A percentile compares a stretch with the other conserved stretches of the same genome.
Evolutionary conservation across 1,140 invertebrate species (phyloP).

Genomic region (Lepidurus arcticus): DNA sequence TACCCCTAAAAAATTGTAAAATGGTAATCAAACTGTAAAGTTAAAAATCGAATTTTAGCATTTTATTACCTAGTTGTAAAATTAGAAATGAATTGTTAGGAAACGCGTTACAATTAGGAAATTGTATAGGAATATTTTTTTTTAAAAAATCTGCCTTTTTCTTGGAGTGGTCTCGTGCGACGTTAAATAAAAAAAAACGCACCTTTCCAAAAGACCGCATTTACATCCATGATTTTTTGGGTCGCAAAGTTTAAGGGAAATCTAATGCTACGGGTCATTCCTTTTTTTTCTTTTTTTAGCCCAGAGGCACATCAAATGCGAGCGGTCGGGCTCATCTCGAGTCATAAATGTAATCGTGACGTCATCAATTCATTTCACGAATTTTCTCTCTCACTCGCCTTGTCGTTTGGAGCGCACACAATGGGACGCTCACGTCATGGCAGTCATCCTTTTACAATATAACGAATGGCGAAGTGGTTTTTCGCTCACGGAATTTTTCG

Average conservation of each 20-base stretch:
- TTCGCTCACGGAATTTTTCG: background rate
- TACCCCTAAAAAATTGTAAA: too few relatives aligned
- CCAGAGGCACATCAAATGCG: background rate
- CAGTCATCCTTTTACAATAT: slow-evolving; percentile 8
- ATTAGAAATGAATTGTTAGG: too few relatives aligned
- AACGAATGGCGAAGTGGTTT: slow-evolving; percentile 19
- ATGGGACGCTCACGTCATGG: slow-evolving; percentile 2
- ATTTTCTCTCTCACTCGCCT: background rate
- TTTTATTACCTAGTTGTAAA: too few relatives aligned
- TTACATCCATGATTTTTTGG: background rate
- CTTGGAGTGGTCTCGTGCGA: background rate
- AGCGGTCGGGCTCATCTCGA: background rate
- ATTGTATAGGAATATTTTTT: too few relatives aligned
- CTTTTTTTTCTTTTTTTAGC: background rate
- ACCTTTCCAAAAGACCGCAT: background rate
- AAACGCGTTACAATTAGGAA: too few relatives aligned
- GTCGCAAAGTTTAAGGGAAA: background rate
- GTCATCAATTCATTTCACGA: background rate
- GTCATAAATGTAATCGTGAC: background rate
- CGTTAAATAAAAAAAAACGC: background rate
- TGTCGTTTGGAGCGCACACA: background rate
- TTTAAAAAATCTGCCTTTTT: too few relatives aligned
- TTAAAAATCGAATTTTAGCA: too few relatives aligned
- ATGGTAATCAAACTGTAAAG: too few relatives aligned
- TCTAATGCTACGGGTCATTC: background rate